Evolutionary conservation across 2,888 invertebrate species (phyloP).

Genomic region (Tanaodytes sp.): DNA sequence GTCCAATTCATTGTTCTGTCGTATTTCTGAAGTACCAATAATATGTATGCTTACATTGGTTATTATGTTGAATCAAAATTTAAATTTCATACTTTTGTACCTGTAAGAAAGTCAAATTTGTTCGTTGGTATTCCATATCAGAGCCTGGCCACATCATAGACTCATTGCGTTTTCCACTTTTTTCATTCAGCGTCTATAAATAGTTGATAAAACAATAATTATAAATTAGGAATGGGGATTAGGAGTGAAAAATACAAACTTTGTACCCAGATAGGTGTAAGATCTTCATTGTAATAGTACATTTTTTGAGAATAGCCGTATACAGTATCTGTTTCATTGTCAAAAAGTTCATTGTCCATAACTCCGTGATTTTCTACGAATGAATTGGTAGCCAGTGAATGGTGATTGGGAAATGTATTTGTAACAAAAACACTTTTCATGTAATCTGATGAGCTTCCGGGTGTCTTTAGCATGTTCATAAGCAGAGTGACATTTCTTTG

Average conservation of each 20-base stretch:
- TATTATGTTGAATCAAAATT: no score
- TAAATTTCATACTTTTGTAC: no score
- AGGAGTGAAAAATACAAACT: no score
- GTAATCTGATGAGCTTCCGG: constrained; percentile 77
- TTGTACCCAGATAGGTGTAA: constrained; percentile 78
- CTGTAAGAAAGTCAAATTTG: constrained; percentile 72
- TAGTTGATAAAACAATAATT: no score
- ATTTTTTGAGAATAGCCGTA: constrained; percentile 69
- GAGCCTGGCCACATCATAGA: constrained; percentile 83
- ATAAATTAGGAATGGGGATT: no score
- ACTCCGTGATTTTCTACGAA: constrained; percentile 82
- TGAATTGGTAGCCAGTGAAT: constrained; percentile 81
- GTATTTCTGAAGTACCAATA: constrained; percentile 12
- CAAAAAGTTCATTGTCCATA: constrained; percentile 78
- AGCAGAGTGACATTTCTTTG: constrained; percentile 76
- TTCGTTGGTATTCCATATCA: constrained; percentile 74
- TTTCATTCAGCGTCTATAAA: constrained; percentile 77
- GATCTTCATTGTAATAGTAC: constrained; percentile 76
- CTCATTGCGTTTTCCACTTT: constrained; percentile 76
- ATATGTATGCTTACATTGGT: no score
- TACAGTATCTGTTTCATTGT: constrained; percentile 70
- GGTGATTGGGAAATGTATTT: constrained; percentile 85
- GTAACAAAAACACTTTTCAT: constrained; percentile 80
- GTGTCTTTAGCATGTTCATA: constrained; percentile 75
- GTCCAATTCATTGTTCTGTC: constrained; percentile 10